Conservation (phyloP, 2,888 invertebrate genomes). For the Dasysyrphus albostriatus region DNA sequence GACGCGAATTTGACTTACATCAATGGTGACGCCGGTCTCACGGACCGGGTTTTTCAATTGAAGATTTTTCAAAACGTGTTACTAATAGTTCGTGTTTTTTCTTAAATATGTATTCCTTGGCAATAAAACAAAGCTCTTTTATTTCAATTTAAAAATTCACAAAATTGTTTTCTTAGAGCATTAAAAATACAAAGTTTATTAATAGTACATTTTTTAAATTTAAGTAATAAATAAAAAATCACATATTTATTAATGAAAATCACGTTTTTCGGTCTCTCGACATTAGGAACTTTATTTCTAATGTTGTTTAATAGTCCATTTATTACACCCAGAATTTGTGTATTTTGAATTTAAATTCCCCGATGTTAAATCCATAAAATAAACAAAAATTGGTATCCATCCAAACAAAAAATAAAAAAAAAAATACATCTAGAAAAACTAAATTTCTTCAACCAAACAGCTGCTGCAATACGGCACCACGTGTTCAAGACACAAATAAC, state of each 20-base stretch:
- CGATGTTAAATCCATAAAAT: conserved; percentile 7
- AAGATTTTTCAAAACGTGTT: conserved; percentile 17
- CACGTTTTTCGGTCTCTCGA: conserved; percentile 1
- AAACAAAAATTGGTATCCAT: conserved; percentile 20
- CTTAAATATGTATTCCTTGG: background rate
- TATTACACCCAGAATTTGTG: conserved; percentile 6
- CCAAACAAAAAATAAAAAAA: background rate
- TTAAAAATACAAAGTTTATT: conserved; percentile 25
- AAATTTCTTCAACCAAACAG: background rate
- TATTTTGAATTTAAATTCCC: conserved; percentile 6
- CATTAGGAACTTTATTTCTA: conserved; percentile 5
- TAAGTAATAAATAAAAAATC: conserved; percentile 17
- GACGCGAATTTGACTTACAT: conserved; percentile 29
- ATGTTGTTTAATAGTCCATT: background rate
- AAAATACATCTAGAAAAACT: background rate
- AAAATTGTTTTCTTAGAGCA: background rate
- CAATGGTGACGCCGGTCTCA: conserved; percentile 35
- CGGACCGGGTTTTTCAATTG: conserved; percentile 30
- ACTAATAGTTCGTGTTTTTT: conserved; percentile 4
- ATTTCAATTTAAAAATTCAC: background rate
- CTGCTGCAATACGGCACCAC: conserved; percentile 22
- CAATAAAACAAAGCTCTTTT: background rate
- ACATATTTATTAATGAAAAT: conserved; percentile 4
- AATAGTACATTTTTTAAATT: conserved; percentile 21
- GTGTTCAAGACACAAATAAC: conserved; percentile 12